These are phyloP conservation scores for Tringa solitaria DNA, from an alignment of 2,113 vertebrate species.

Conservation along the genomic window DNA sequence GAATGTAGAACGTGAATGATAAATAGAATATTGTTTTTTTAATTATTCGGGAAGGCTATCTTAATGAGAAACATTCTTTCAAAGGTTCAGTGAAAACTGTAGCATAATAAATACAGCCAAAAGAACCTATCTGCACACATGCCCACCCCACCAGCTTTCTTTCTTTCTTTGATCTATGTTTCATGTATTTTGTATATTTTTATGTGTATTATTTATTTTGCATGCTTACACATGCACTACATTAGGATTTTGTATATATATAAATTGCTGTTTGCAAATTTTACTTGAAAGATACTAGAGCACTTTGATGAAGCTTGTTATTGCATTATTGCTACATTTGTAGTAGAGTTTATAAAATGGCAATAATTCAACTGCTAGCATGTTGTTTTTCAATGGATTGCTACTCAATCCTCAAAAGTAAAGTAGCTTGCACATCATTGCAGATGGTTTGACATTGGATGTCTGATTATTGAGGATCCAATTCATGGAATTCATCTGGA, in stretches of 20 bases:
- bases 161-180: background rate
- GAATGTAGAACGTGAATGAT: background rate
- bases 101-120: background rate
- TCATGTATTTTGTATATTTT: background rate
- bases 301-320: background rate
- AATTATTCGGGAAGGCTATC: background rate
- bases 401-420: background rate
- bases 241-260: background rate
- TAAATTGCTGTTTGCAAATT: background rate
- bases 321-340: background rate
- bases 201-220: background rate
- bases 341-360: background rate
- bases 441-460: constrained; percentile 98
- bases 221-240: accelerated
- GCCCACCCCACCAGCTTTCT: background rate
- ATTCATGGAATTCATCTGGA: constrained; percentile 84
- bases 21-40: background rate
- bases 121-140: background rate
- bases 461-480: constrained; percentile 93
- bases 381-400: background rate
- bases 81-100: background rate
- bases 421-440: background rate
- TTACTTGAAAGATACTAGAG: background rate
- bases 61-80: background rate
- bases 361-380: background rate